A percentile compares a stretch with the other conserved stretches of the same genome.
These are phyloP conservation scores for Squalus acanthias DNA, from an alignment of 2,797 vertebrate species.

Conservation along the genomic window DNA sequence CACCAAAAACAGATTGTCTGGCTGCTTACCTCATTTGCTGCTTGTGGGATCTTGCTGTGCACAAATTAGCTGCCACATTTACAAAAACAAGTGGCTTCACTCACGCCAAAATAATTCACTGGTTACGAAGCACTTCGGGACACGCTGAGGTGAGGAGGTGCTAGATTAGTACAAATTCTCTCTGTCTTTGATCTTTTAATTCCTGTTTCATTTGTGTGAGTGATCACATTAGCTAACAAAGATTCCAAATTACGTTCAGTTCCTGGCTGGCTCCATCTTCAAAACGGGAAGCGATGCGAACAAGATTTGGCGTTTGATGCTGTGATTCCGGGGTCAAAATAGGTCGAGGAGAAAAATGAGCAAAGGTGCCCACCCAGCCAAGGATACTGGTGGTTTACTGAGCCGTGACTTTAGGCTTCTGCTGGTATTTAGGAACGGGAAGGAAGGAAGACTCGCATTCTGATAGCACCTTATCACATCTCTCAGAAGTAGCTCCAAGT, in stretches of 20 bases:
- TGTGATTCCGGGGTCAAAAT: background rate
- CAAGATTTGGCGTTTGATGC: background rate
- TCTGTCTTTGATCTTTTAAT: background rate
- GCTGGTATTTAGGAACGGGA: background rate
- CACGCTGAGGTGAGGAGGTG: background rate
- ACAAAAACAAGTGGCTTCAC: background rate
- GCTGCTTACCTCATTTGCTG: background rate
- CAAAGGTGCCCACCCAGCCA: background rate
- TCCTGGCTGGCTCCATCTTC: background rate
- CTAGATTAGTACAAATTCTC: background rate
- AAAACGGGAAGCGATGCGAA: background rate
- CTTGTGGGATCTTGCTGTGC: background rate
- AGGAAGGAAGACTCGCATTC: background rate
- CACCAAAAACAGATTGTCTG: background rate
- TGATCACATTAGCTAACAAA: background rate
- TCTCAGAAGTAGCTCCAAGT: background rate
- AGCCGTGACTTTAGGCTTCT: background rate
- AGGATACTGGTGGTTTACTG: background rate
- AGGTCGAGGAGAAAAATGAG: background rate
- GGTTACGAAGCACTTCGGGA: background rate
- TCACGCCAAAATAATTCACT: background rate
- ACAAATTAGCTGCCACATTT: background rate
- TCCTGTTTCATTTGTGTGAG: background rate
- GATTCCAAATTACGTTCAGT: background rate
- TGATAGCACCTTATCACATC: background rate